phyloP scores from a whole-genome alignment of 2,797 vertebrate genomes.

The Typhlichthys eigenmanni region DNA sequence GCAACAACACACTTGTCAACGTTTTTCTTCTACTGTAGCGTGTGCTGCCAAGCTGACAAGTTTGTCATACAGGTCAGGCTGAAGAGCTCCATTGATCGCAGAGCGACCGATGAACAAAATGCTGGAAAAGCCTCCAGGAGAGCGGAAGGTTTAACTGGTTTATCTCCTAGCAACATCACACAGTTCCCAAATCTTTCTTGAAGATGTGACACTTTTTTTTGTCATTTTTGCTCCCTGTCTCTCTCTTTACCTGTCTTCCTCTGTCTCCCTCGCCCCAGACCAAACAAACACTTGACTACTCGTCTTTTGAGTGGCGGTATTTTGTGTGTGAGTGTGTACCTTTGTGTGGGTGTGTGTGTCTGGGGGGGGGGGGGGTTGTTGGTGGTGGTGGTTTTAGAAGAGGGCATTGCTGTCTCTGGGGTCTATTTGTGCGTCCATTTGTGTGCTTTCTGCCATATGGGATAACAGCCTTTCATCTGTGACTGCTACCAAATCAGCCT shows the following conservation, averaged over 20 bases:
- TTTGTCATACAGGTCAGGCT: slow-evolving; percentile 47
- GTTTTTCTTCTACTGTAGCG: slow-evolving; percentile 13
- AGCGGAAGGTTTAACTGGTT: slow-evolving; percentile 24
- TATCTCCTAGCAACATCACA: slow-evolving; percentile 58
- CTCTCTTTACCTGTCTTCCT: slow-evolving; percentile 23
- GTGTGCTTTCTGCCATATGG: slow-evolving; percentile 68
- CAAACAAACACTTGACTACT: slow-evolving; percentile 56
- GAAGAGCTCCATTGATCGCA: slow-evolving; percentile 57
- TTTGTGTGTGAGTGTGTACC: slow-evolving; percentile 1
- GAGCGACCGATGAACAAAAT: slow-evolving; percentile 33
- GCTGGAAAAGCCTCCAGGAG: slow-evolving; percentile 40
- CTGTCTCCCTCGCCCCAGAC: slow-evolving; percentile 28
- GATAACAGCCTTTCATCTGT: slow-evolving; percentile 77
- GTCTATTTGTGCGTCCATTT: slow-evolving; percentile 67
- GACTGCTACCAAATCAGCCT: slow-evolving; percentile 72
- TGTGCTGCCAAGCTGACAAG: slow-evolving; percentile 38
- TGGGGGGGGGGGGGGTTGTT: too few relatives aligned
- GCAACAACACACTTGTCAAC: too few relatives aligned
- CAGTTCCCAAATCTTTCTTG: slow-evolving; percentile 35
- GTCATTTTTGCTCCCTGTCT: slow-evolving; percentile 26
- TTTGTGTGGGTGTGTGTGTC: background rate
- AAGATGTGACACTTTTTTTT: slow-evolving; percentile 21
- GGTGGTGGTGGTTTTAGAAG: slow-evolving; percentile 5
- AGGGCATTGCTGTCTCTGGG: slow-evolving; percentile 41
- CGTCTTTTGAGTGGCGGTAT: slow-evolving; percentile 34